Evolutionary conservation across 2,797 vertebrate genomes (phyloP), one percentile per base, ranked within the genome.

Genomic region (Notolabrus celidotus): DNA sequence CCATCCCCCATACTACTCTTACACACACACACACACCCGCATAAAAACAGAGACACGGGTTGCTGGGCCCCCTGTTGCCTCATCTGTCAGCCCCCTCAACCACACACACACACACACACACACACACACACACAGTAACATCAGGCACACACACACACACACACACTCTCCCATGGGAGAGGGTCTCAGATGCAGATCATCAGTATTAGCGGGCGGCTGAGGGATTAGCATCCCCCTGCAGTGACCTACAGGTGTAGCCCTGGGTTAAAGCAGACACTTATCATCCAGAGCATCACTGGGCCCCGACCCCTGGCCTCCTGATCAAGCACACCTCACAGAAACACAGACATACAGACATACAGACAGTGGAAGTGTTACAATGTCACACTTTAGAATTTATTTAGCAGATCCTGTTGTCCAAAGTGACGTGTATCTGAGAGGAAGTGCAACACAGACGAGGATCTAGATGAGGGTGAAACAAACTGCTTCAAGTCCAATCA

Each of bases 201-300:
- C 90, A 85, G 92, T 89, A 93, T 94, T 94, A 94, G 92, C 65
- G 79, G 87, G 88, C 85, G 73, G 90, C 88, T 77, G 80, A 91
- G 88, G 92, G 90, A 93, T 94, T 94, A 95, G 92, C 89, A 88
- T 91, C 90, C 88, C 89, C 91, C 89, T 76, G 89, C 87, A 84
- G 71, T 91, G 88, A 93, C 93, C 93, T 93, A 94, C 94, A 95
- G 94, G 94, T 94, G 94, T 94, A 94, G 92, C 94, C 92, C 88
- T 90, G 90, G 92, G 93, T 93, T 89, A 93, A 84, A 91, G 92
- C 92, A 92, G 83, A 92, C 93, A 92, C 92, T 93, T 87, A 90
- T 94, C 91, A 90, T 83, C 79, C 87, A 75, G 70, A 84, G 88
- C 71, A 90, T 88, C 59, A 3, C 62, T 12, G 49, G 73, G 75